Evolutionary conservation across 2,888 invertebrate genomes (phyloP).

Genomic region (Drosophila aldrichi): DNA sequence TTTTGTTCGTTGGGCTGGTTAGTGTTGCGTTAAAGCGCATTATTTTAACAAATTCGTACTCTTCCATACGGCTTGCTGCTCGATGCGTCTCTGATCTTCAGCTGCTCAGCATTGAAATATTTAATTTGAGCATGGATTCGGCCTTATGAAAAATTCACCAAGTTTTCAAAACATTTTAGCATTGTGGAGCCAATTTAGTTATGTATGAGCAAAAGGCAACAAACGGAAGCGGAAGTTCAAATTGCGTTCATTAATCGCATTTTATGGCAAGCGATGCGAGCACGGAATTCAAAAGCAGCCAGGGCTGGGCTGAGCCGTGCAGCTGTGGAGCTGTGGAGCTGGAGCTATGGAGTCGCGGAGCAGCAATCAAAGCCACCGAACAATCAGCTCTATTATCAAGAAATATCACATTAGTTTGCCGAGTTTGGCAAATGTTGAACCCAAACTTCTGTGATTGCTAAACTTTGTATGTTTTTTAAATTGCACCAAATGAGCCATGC

Average conservation of each 20-base stretch:
- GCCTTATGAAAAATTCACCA: neutral
- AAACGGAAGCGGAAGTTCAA: slow-evolving; percentile 54
- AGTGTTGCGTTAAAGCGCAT: slow-evolving; percentile 81
- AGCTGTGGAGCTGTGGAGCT: neutral
- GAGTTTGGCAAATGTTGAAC: slow-evolving; percentile 40
- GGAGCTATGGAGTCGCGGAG: neutral
- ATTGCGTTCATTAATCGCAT: slow-evolving; percentile 55
- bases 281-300: slow-evolving; percentile 51
- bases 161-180: slow-evolving; percentile 1
- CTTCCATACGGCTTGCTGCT: neutral
- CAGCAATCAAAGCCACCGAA: slow-evolving; percentile 28
- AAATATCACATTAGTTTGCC: slow-evolving; percentile 65
- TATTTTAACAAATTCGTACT: slow-evolving; percentile 43
- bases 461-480: slow-evolving; percentile 66
- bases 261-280: slow-evolving; percentile 46
- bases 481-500: slow-evolving; percentile 57
- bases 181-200: slow-evolving; percentile 21
- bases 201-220: slow-evolving; percentile 18
- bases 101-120: slow-evolving; percentile 5
- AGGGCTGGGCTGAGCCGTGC: slow-evolving; percentile 10
- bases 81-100: slow-evolving; percentile 11
- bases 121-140: slow-evolving; percentile 1
- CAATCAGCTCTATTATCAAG: slow-evolving; percentile 63
- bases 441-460: slow-evolving; percentile 53
- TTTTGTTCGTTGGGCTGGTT: slow-evolving; percentile 83